phyloP scores from a whole-genome alignment of 1,140 invertebrate species.

The Cyclina sinensis region DNA sequence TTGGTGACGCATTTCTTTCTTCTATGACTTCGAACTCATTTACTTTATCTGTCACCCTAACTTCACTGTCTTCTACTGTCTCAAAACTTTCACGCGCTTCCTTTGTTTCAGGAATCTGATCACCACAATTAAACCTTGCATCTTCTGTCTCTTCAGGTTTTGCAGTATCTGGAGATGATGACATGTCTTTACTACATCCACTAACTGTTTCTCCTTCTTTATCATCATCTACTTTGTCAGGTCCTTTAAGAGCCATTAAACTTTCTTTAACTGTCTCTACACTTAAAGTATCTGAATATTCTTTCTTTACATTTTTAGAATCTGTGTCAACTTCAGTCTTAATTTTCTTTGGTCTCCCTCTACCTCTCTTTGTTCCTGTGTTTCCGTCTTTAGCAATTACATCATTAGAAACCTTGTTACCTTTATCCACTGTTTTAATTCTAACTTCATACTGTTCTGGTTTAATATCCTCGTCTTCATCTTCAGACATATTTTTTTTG shows the following conservation, averaged over 20 bases:
- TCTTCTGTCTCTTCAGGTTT: background rate
- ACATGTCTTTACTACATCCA: background rate
- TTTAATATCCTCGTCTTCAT: no score
- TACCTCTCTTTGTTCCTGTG: background rate
- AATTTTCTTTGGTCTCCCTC: slow-evolving; percentile 45
- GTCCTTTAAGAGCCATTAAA: slow-evolving; percentile 65
- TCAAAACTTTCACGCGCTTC: background rate
- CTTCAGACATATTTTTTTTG: background rate
- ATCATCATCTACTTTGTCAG: slow-evolving; percentile 25
- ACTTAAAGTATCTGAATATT: slow-evolving; percentile 4
- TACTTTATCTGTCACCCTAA: slow-evolving; percentile 11
- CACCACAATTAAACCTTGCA: background rate
- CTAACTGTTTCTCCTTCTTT: background rate
- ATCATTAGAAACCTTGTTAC: background rate
- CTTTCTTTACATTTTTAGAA: slow-evolving; percentile 19
- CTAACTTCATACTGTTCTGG: background rate
- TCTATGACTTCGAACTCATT: slow-evolving; percentile 35
- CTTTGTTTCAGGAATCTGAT: background rate
- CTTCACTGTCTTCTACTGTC: slow-evolving; percentile 39
- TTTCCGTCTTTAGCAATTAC: background rate
- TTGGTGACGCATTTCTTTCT: background rate
- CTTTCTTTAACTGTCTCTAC: slow-evolving; percentile 21
- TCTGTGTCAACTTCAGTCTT: background rate
- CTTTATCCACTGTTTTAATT: background rate
- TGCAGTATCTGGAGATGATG: background rate